Conservation (phyloP, 2,113 vertebrate genomes). For the Callipepla californica region DNA sequence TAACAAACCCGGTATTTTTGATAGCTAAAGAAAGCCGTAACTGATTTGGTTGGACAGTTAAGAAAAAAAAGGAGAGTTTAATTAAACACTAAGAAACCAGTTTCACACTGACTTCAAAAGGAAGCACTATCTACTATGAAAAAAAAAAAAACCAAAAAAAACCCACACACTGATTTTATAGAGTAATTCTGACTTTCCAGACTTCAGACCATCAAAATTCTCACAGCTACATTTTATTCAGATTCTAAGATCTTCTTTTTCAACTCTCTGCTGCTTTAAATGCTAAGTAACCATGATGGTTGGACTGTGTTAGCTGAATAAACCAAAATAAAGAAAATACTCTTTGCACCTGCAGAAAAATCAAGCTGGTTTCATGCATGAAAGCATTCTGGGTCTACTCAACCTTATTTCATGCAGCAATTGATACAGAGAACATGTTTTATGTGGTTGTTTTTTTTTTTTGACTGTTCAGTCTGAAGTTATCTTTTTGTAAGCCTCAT, state of each 20-base stretch:
- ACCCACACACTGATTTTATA: background rate
- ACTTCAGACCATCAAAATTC: background rate
- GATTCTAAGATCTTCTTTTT: background rate
- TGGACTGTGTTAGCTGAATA: background rate
- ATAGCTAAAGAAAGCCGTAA: background rate
- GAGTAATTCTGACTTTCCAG: background rate
- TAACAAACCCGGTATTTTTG: background rate
- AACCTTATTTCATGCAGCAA: background rate
- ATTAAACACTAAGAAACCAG: background rate
- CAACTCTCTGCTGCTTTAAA: background rate
- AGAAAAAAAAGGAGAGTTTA: background rate
- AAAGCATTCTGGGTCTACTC: background rate
- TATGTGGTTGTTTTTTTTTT: background rate
- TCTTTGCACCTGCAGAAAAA: background rate
- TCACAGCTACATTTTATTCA: background rate
- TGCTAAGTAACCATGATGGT: background rate
- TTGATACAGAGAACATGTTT: background rate
- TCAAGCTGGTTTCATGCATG: background rate
- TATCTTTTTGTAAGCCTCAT: background rate
- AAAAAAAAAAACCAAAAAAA: background rate
- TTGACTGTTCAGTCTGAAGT: background rate
- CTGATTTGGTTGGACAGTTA: background rate
- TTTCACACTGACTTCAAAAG: background rate
- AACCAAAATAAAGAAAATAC: background rate
- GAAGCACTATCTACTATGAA: background rate